These are phyloP conservation scores for Chelidonichthys spinosus DNA, from an alignment of 2,797 vertebrate genomes.

Conservation along the genomic window DNA sequence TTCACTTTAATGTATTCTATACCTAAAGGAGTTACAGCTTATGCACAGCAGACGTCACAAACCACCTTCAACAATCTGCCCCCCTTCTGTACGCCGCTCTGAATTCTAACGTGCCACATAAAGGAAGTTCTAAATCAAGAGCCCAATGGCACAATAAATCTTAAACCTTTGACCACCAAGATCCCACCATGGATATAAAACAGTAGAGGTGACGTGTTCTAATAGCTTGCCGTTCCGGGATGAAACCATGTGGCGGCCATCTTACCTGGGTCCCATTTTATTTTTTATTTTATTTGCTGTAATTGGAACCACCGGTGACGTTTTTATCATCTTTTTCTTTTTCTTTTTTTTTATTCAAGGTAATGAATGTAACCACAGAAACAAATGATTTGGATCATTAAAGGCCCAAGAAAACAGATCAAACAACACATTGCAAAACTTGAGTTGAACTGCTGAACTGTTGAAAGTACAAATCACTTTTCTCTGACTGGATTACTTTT, in stretches of 20 bases:
- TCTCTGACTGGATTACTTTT: neutral
- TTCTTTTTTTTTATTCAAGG: neutral
- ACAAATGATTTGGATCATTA: too few relatives aligned
- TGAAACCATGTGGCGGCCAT: neutral
- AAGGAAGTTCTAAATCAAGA: slow-evolving; percentile 22
- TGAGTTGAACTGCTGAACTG: neutral
- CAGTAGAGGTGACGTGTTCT: neutral
- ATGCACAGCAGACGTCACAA: neutral
- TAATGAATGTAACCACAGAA: too few relatives aligned
- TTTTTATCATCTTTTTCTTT: neutral
- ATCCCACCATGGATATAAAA: neutral
- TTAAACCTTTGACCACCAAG: slow-evolving; percentile 25
- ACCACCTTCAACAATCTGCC: neutral
- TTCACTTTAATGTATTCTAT: neutral
- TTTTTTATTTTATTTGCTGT: too few relatives aligned
- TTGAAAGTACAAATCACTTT: neutral
- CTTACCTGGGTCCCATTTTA: too few relatives aligned
- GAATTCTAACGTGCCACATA: slow-evolving; percentile 24
- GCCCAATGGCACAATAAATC: slow-evolving; percentile 5
- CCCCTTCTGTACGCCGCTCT: neutral
- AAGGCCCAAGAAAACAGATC: too few relatives aligned
- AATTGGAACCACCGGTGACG: too few relatives aligned
- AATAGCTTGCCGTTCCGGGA: neutral
- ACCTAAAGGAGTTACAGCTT: neutral
- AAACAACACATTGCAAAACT: neutral